phyloP scores from a whole-genome alignment of 1,140 invertebrate species.

The Anagrus nilaparvatae region DNA sequence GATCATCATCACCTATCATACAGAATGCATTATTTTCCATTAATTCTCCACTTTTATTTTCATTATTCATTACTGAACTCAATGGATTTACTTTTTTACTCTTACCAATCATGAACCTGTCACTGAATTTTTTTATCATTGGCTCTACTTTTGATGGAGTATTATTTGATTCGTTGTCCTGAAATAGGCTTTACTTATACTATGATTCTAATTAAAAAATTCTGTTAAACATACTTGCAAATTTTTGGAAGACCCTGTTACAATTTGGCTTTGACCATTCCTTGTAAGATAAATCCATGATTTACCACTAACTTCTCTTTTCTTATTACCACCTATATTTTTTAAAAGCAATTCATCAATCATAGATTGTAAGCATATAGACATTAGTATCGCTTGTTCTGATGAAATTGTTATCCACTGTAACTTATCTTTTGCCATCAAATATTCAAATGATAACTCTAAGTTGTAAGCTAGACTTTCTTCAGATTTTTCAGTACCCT shows the following conservation, averaged over 20 bases:
- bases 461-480: slow-evolving; percentile 40
- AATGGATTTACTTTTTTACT: slow-evolving; percentile 28
- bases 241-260: slow-evolving; percentile 26
- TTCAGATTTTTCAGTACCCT: slow-evolving; percentile 27
- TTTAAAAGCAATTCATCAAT: slow-evolving; percentile 87
- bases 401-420: slow-evolving; percentile 88
- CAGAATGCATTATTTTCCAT: slow-evolving; percentile 84
- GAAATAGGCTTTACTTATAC: slow-evolving; percentile 14
- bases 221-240: too few species aligned
- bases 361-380: slow-evolving; percentile 86
- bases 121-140: slow-evolving; percentile 39
- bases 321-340: slow-evolving; percentile 48
- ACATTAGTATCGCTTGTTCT: slow-evolving; percentile 88
- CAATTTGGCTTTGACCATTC: slow-evolving; percentile 42
- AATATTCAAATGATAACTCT: slow-evolving; percentile 92
- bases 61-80: slow-evolving; percentile 39
- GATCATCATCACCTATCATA: slow-evolving; percentile 82
- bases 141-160: slow-evolving; percentile 30
- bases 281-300: slow-evolving; percentile 47
- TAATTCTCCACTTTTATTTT: slow-evolving; percentile 53
- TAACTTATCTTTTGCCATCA: slow-evolving; percentile 82
- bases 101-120: slow-evolving; percentile 35
- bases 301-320: slow-evolving; percentile 28
- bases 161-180: slow-evolving; percentile 19
- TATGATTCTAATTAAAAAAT: slow-evolving; percentile 21